These are phyloP conservation scores for Dryoscopus gambensis DNA, from an alignment of 2,113 vertebrate species.

Conservation along the genomic window DNA sequence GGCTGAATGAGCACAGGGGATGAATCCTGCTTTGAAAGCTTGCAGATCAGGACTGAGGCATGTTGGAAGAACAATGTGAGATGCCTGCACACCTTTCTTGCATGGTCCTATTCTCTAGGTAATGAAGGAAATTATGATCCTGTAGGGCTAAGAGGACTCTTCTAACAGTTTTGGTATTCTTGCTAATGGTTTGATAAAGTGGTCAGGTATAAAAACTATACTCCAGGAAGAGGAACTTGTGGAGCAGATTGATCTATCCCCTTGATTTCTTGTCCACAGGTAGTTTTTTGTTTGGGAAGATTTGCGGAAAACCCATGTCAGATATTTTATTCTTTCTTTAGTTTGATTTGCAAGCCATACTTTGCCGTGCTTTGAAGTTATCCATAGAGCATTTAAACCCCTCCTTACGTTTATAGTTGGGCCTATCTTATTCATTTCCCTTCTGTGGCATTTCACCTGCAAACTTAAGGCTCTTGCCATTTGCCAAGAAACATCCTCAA, in stretches of 20 bases:
- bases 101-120: background rate
- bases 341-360: background rate
- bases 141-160: background rate
- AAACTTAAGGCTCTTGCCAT: constrained; percentile 24
- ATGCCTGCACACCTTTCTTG: background rate
- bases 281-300: background rate
- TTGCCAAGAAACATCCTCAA: constrained; percentile 26
- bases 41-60: background rate
- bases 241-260: background rate
- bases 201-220: background rate
- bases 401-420: background rate
- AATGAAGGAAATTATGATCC: background rate
- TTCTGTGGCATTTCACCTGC: background rate
- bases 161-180: background rate
- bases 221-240: background rate
- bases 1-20: background rate
- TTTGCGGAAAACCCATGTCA: background rate
- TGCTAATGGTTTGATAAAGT: background rate
- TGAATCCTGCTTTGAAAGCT: constrained; percentile 2
- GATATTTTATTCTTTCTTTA: background rate
- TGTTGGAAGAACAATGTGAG: background rate
- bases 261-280: background rate
- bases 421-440: background rate
- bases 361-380: background rate
- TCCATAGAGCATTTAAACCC: background rate